Conservation (phyloP, 2,113 vertebrate species). For the Corvus hawaiiensis region DNA sequence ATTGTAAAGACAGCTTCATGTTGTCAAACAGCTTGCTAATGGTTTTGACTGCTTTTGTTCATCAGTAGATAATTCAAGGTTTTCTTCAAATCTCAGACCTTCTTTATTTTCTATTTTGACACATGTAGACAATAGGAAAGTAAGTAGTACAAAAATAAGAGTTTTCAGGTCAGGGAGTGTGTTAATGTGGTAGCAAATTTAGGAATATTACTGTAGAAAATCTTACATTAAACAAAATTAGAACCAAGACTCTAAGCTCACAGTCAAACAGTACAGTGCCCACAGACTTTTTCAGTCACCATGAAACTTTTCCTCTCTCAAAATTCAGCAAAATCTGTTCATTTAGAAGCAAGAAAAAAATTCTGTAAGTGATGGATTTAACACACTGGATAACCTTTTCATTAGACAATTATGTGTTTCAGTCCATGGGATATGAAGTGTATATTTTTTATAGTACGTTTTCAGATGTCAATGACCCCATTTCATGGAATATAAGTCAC, state of each 20-base stretch:
- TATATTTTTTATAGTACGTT: conserved; percentile 68
- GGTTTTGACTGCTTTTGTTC: not conserved
- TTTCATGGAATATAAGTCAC: conserved; percentile 74
- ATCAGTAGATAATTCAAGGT: not conserved
- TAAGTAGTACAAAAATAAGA: not conserved
- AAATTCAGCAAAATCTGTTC: conserved; percentile 52
- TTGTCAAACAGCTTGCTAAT: not conserved
- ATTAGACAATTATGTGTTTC: conserved; percentile 74
- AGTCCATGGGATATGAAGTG: conserved; percentile 56
- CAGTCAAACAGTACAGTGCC: conserved; percentile 12
- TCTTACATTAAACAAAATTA: not conserved
- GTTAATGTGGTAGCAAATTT: not conserved
- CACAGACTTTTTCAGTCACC: conserved; percentile 38
- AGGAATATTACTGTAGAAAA: not conserved
- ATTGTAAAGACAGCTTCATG: not conserved
- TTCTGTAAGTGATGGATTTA: conserved; percentile 70
- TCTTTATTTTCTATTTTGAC: not conserved
- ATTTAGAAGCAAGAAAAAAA: conserved; percentile 63
- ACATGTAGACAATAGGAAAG: not conserved
- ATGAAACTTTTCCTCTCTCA: conserved; percentile 57
- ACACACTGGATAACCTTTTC: conserved; percentile 72
- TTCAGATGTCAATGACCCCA: conserved; percentile 69
- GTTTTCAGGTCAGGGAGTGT: not conserved
- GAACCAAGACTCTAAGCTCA: not conserved
- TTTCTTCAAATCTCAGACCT: not conserved